Conservation (phyloP, 1,140 invertebrate species). For the Laupala kohalensis region DNA sequence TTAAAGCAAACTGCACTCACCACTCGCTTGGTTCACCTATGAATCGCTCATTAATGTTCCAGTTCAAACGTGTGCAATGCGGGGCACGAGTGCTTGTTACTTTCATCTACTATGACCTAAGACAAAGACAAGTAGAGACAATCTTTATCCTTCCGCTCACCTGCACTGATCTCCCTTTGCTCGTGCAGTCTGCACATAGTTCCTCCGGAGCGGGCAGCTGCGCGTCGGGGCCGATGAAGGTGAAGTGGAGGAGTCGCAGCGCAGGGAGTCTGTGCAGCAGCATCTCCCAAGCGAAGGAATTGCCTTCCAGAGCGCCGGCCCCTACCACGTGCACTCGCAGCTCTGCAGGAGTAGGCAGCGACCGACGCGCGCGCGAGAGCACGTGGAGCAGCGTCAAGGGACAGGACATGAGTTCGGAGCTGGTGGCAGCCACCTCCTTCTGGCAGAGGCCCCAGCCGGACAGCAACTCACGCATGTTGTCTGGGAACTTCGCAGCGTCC, state of each 20-base stretch:
- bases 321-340: slow-evolving; percentile 10
- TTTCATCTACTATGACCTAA: too few species aligned
- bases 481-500: too few species aligned
- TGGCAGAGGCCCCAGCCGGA: too few species aligned
- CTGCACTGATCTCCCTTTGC: background rate
- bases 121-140: too few species aligned
- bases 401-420: slow-evolving; percentile 9
- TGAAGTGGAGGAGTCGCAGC: background rate
- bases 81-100: too few species aligned
- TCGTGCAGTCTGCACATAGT: too few species aligned
- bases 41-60: too few species aligned
- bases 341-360: background rate
- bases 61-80: too few species aligned
- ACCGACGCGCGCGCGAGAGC: background rate
- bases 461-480: too few species aligned
- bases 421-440: too few species aligned
- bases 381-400: slow-evolving; percentile 2
- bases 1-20: too few species aligned
- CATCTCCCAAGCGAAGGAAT: slow-evolving; percentile 4
- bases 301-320: slow-evolving; percentile 2
- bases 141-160: background rate
- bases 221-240: slow-evolving; percentile 3
- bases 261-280: background rate
- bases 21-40: too few species aligned
- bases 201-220: background rate